Evolutionary conservation across 2,888 invertebrate species (phyloP), one percentile per base, ranked within the genome.

Genomic region (Conchocele bisecta): DNA sequence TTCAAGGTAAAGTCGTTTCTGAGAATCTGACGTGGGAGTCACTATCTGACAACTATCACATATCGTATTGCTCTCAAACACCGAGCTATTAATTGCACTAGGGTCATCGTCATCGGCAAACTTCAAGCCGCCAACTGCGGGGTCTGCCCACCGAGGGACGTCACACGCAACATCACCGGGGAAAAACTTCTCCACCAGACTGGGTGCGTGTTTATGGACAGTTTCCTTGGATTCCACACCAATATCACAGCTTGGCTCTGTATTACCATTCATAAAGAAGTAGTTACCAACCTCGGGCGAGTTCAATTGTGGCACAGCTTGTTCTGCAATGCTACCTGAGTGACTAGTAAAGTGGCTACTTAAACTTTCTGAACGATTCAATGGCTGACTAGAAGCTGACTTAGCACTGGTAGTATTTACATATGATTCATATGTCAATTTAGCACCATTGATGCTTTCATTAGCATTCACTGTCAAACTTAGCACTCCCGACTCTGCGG

Each of bases 91-190:
- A 3, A 53, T 59, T 13, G 37, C 31, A 48, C 53, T 65, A 17
- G 39, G 60, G 22, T 68, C 64, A 60, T 91, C 91, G 58, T 95
- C 95, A 81, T 96, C 95, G 64, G 95, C 95, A 85, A 93, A 91
- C 67, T 89, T 89, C 51, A 91, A 85, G n/a, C 90, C 89, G 51
- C 86, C 84, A 48, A 86, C 82, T 11, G 89, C 90, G 26, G 88
- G 89, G 69, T 89, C 90, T 2, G 90, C 89, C 91, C 90, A 90
- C 20, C 90, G 81, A 13, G 84, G 83, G 15, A 60, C 46, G 17
- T 35, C 54, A 44, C 74, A 74, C 51, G 54, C 51, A 35, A 56
- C 48, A 29, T 77, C 77, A 13, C 51, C 48, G 20, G 70, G 70
- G 31, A 77, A 65, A 33, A 41, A 70, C 29, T 41, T 42, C 31